Conservation (phyloP, 2,888 invertebrate species). For the Athripsodes cinereus region DNA sequence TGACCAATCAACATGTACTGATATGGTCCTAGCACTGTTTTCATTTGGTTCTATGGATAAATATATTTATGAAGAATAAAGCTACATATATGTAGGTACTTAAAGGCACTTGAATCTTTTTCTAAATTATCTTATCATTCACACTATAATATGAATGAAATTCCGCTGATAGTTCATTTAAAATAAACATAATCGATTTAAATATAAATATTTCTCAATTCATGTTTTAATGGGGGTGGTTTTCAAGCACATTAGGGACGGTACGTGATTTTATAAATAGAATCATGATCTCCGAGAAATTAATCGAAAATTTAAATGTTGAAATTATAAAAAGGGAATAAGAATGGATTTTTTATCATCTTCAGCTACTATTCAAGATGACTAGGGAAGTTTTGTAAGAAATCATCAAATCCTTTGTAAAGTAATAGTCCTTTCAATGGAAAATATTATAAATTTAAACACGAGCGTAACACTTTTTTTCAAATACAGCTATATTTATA, state of each 20-base stretch:
- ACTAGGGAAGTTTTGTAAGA: neutral
- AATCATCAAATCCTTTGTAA: neutral
- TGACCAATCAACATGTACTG: too few species aligned
- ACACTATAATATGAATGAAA: too few species aligned
- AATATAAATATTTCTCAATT: neutral
- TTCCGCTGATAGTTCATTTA: neutral
- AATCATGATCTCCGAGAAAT: conserved; percentile 16
- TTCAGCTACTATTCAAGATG: neutral
- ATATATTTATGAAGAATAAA: too few species aligned
- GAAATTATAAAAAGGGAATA: conserved; percentile 14
- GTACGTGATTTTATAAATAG: conserved; percentile 18
- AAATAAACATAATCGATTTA: neutral
- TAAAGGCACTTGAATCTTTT: too few species aligned
- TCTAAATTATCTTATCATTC: too few species aligned
- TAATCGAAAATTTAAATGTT: conserved; percentile 21
- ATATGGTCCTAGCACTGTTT: too few species aligned
- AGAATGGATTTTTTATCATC: conserved; percentile 16
- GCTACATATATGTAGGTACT: too few species aligned
- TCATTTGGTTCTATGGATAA: too few species aligned
- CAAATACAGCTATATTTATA: too few species aligned
- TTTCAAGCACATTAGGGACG: neutral
- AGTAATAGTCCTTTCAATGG: too few species aligned
- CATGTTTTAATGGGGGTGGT: neutral
- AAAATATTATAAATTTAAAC: too few species aligned
- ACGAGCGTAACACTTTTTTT: too few species aligned